Evolutionary conservation across 2,113 vertebrate species (phyloP), one percentile per base, ranked within the genome.

Genomic region (Brachyhypopomus gauderio): DNA sequence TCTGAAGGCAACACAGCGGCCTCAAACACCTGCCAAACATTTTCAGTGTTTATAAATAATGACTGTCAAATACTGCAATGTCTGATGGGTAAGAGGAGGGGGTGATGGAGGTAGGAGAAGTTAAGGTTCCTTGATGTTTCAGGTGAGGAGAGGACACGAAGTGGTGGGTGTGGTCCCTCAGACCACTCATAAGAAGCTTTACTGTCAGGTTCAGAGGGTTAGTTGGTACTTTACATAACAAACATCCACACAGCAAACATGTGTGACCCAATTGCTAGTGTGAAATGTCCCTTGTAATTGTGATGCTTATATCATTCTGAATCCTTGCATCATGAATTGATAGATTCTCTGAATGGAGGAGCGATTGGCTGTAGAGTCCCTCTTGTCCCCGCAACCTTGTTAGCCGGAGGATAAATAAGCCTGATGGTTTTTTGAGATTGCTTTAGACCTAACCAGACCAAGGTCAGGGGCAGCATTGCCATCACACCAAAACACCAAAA

Each of bases 351-450:
- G 60, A 97, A 95, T 0, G 95, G 94, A 62, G 95, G 92, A 0
- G 92, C 93, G 48, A 92, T 63, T 5, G 93, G 87, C 84, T 95
- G 93, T 20, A 80, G 79, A 63, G 90, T 91, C 83, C 84, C 62
- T 85, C 85, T 89, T 23, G 90, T 80, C 89, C 94, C 95, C 1
- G 84, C 84, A 22, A 89, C 92, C 86, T 92, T 95, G 84, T 94
- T 89, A 34, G 92, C 91, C 7, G 95, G 95, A 73, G 95, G 95
- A 86, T 95, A 96, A 89, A 97, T 95, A 0, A 94, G 88, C 64
- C 30, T 89, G 90, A 89, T 90, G 85, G 91, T 88, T 79, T 87
- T 27, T 85, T 83, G 14, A 88, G 30, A 30, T 30, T 30, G 30
- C 30, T 30, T 3, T 30, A 97, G 82, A 97, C 96, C 96, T 96